Base-by-base conservation (phyloP, 2,888 invertebrate species). In the Allygus modestus region DNA sequence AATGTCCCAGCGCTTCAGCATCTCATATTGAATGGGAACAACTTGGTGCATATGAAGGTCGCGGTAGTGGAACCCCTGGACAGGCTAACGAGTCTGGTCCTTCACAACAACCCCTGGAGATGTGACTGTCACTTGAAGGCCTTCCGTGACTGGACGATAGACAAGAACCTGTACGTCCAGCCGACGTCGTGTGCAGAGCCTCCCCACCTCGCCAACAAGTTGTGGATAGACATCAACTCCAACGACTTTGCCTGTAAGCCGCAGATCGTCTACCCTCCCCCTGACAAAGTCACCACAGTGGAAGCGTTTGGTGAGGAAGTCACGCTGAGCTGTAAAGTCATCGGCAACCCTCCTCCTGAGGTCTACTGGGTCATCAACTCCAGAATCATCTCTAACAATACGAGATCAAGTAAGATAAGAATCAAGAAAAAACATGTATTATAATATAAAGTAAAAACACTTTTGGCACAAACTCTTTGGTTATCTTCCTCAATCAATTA, bases 41-140 rank as follows among this genome's bases (percentile, higher is more conserved):
- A 93, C 88, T 91, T 98, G 83, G 94, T 94, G 82, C 86, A 86
- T 75, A 86, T 89, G 83, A 89, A 90, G 41, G 91, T 93, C 73
- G 93, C 94, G 85, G 93, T 94, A 7, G 93, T 96, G 84, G 92
- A 92, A 84, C 92, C 93, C 43, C 90, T 97, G 82, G 92, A 92
- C 0, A 94, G 94, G 86, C 90, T 97, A 82, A 93, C 93, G 33
- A 95, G 95, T 88, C 91, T 98, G 65, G 95, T 95, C 83, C 92
- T 97, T 0, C 94, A 94, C 86, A 94, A 94, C 86, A 98, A 98
- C 89, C 96, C 95, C 0, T 98, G 97, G 97, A 93, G 95, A 85
- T 98, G 98, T 89, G 96, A 97, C 89, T 98, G 98, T 89, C 94
- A 94, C 86, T 91, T 98, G 82, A 94, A 96, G 88, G 93, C 93